Evolutionary conservation across 1,140 invertebrate species (phyloP).

Genomic region (Tribolium madens): DNA sequence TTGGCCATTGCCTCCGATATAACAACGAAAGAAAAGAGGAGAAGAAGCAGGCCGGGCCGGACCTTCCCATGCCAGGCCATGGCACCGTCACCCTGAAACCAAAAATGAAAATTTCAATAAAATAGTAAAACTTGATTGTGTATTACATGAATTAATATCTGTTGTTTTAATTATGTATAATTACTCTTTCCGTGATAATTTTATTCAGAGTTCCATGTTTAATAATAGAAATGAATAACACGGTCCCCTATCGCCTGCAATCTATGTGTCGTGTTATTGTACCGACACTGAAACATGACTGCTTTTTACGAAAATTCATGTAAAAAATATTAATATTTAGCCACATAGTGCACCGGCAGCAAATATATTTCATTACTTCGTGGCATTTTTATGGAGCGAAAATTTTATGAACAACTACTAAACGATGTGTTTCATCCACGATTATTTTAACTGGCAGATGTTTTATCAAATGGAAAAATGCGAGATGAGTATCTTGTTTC

Average conservation of each 20-base stretch:
- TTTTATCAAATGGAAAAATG: not conserved
- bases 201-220: slow-evolving; percentile 35
- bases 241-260: slow-evolving; percentile 23
- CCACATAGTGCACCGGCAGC: slow-evolving; percentile 20
- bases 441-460: not conserved
- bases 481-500: not conserved
- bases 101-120: slow-evolving; percentile 8
- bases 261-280: slow-evolving; percentile 38
- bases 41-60: slow-evolving; percentile 62
- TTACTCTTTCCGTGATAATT: slow-evolving; percentile 37
- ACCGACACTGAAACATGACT: slow-evolving; percentile 37
- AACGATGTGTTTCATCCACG: slow-evolving; percentile 12
- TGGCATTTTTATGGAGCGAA: slow-evolving; percentile 30
- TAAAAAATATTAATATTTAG: slow-evolving; percentile 39
- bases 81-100: slow-evolving; percentile 63
- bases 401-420: slow-evolving; percentile 25
- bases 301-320: slow-evolving; percentile 38
- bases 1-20: slow-evolving; percentile 62
- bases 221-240: slow-evolving; percentile 37
- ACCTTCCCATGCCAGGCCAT: slow-evolving; percentile 64
- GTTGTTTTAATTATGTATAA: slow-evolving; percentile 38
- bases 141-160: slow-evolving; percentile 30
- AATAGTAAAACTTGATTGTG: too few relatives aligned
- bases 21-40: slow-evolving; percentile 62
- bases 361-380: slow-evolving; percentile 33